Conservation (phyloP, 2,113 vertebrate genomes). For the Equus przewalskii region DNA sequence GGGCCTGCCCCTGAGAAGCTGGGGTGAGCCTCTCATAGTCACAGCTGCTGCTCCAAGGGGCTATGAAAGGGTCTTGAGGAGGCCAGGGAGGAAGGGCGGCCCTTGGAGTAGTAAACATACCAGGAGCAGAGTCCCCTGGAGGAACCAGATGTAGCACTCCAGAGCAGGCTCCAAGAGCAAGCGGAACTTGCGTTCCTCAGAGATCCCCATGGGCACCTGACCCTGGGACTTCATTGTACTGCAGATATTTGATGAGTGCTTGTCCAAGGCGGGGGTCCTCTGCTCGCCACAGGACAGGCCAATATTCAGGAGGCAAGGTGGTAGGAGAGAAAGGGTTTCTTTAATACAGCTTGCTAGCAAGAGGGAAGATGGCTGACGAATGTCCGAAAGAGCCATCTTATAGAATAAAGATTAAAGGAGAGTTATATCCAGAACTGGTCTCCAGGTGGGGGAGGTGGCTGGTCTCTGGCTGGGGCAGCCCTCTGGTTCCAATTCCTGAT, state of each 20-base stretch:
- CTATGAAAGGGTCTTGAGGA: background rate
- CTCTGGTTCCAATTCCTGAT: no score
- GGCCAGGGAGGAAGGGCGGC: background rate
- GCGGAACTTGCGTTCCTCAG: background rate
- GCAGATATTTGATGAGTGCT: background rate
- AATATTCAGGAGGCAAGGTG: no score
- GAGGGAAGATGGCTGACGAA: no score
- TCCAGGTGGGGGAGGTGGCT: no score
- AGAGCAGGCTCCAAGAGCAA: background rate
- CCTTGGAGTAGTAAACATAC: background rate
- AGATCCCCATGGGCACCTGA: rapidly evolving
- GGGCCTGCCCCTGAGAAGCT: background rate
- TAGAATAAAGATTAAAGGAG: no score
- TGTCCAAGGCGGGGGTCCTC: no score
- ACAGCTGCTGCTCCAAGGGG: background rate
- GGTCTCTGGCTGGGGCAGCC: no score
- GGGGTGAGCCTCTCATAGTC: background rate
- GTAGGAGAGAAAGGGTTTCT: no score
- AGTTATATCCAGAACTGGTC: no score
- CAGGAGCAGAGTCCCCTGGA: background rate
- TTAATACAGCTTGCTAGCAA: no score
- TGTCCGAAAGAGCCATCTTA: no score
- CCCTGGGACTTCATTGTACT: rapidly evolving
- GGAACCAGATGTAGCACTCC: background rate
- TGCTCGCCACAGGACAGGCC: no score